Base-by-base conservation (phyloP, 2,113 vertebrate species). In the Callipepla californica region DNA sequence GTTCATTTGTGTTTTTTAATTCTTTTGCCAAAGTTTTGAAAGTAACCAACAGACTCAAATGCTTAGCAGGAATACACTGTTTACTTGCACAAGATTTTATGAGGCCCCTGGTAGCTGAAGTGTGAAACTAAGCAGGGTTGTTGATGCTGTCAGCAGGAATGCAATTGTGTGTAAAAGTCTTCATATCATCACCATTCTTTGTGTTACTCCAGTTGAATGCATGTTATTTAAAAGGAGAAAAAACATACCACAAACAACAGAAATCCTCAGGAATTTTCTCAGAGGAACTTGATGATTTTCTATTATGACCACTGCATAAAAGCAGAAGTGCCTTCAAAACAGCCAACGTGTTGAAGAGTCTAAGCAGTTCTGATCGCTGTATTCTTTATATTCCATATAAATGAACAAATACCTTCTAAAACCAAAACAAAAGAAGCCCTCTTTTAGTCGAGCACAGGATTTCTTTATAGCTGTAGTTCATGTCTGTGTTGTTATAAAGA, bases 141-240 rank as follows among this genome's bases (percentile, higher is more conserved):
- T 89, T 85, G 65, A 76, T 82, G 48, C 59, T 94, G 59, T 94
- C 79, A 83, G 45, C 36, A 87, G 55, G 42, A 95, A 55, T 38
- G 50, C 72, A 76, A 5, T 73, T 91, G 59, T 74, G 3, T 87
- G 48, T 87, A 59, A 80, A 45, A 93, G 42, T 73, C 55, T 90
- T 70, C 50, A 34, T 58, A 21, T 91, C 62, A 59, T 82, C 50
- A 50, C 55, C 36, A 40, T 89, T 91, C 72, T 78, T 83, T 50
- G 72, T 50, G 36, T 85, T 80, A 34, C 74, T 95, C 50, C 68
- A 77, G 22, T 69, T 73, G 38, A 81, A 65, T 81, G 36, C 30
- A 4, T 68, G 34, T 9, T 50, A 79, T 79, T 93, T 14, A 0
- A 81, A 87, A 87, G 58, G 55, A 45, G 36, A 7, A 58, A 57